Evolutionary conservation across 2,888 invertebrate species (phyloP).

Genomic region (Philereme transversata): DNA sequence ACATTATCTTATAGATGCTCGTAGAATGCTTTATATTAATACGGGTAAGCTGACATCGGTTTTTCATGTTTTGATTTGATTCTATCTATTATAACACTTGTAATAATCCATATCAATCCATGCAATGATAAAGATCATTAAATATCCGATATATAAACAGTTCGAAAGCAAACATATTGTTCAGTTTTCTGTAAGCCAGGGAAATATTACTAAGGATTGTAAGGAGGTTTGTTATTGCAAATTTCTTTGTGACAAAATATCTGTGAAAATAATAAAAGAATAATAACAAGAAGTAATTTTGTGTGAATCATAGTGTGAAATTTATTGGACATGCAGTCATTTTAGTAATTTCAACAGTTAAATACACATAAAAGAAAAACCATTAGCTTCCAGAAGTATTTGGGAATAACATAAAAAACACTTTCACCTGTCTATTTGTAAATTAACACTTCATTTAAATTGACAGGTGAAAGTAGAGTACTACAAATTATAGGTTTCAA

Average conservation of each 20-base stretch:
- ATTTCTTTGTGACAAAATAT: background rate
- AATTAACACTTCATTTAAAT: too few species aligned
- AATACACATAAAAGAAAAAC: background rate
- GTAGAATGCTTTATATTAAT: background rate
- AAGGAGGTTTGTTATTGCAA: background rate
- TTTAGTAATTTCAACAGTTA: background rate
- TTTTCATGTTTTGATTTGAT: slow-evolving; percentile 23
- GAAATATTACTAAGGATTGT: background rate
- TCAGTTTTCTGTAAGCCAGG: slow-evolving; percentile 12
- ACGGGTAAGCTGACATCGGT: slow-evolving; percentile 6
- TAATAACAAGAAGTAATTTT: background rate
- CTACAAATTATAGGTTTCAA: too few species aligned
- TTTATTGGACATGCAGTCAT: background rate
- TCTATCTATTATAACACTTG: slow-evolving; percentile 7
- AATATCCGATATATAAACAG: slow-evolving; percentile 12
- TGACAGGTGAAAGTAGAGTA: too few species aligned
- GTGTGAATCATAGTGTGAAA: background rate
- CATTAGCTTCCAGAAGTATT: too few species aligned
- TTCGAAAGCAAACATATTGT: background rate
- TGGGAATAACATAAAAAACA: too few species aligned
- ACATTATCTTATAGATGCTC: background rate
- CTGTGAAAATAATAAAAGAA: background rate
- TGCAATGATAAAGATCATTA: slow-evolving; percentile 11
- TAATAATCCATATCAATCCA: slow-evolving; percentile 2
- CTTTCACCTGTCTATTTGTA: too few species aligned